Base-by-base conservation (phyloP, 2,797 vertebrate species). In the Falco cherrug region DNA sequence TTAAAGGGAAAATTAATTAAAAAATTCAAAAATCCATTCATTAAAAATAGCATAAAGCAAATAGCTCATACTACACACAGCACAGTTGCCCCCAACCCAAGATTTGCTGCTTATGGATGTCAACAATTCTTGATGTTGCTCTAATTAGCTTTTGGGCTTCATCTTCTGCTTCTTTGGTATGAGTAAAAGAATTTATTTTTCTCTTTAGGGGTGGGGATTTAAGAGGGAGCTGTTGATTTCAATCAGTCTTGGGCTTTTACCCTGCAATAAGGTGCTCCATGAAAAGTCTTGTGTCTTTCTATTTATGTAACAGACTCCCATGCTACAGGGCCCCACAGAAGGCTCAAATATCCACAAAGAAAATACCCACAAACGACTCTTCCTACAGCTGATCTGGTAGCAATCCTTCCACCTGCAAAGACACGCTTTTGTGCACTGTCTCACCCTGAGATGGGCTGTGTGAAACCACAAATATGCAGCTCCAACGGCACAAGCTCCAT, bases 381-480 rank as follows among this genome's bases (percentile, higher is more conserved):
- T 95, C 89, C 82, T 94, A 81, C 96, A 97, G 91, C 96, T 97
- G 96, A 97, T 95, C 87, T 94, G 24, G 71, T n/a, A 95, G 89
- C 94, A 97, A 97, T 95, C 96, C 93, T 74, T 91, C 91, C 95
- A 97, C 96, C 96, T 97, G 96, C 95, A 96, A 95, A 95, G 96
- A 96, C 96, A 96, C 0, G 96, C 91, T 95, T 95, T 85, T 94
- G 82, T 90, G 76, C 61, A 7, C 87, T 86, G 95, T 88, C 96
- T 96, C 84, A 7, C 82, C 89, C 87, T 3, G 14, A 94, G 96
- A 97, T 91, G 91, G 91, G 91, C 95, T 95, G 92, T 92, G 94
- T 69, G 95, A 97, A 97, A 96, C 96, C 96, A 96, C 96, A 97
- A 96, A 96, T 96, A 97, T 96, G 96, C 95, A 92, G 82, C 94